Conservation (phyloP, 2,888 invertebrate species). For the Marronus borbonicus region DNA sequence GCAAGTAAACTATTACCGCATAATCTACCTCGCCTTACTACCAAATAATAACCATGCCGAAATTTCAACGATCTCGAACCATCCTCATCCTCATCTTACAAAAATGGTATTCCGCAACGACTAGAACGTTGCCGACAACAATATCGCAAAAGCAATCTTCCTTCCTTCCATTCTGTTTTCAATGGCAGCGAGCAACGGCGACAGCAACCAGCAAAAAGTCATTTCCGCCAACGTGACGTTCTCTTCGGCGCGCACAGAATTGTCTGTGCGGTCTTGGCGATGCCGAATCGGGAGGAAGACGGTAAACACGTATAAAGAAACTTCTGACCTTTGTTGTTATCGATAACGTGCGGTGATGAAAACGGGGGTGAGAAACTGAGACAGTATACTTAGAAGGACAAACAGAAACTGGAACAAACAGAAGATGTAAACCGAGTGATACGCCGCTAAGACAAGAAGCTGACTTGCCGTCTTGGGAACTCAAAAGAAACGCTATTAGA, state of each 20-base stretch:
- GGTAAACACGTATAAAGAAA: constrained; percentile 20
- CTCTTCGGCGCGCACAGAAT: neutral
- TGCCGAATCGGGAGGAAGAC: neutral
- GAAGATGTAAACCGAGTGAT: constrained; percentile 42
- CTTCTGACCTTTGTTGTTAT: constrained; percentile 35
- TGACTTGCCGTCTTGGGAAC: constrained; percentile 30
- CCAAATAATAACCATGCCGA: neutral
- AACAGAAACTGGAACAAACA: constrained; percentile 36
- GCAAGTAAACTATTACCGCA: no score
- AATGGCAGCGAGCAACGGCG: neutral
- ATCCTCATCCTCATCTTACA: neutral
- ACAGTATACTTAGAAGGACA: neutral
- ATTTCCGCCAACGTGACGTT: constrained; percentile 32
- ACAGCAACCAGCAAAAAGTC: constrained; percentile 6
- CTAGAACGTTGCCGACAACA: neutral
- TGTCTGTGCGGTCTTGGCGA: neutral
- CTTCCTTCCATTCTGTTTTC: constrained; percentile 23
- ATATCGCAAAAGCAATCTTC: constrained; percentile 20
- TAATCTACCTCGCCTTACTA: no score
- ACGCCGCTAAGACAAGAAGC: constrained; percentile 25
- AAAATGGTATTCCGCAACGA: constrained; percentile 18
- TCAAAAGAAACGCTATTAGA: constrained; percentile 32
- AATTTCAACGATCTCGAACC: neutral
- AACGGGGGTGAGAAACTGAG: neutral
- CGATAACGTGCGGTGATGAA: constrained; percentile 6